Conservation (phyloP, 2,113 vertebrate species). For the Anser cygnoides region DNA sequence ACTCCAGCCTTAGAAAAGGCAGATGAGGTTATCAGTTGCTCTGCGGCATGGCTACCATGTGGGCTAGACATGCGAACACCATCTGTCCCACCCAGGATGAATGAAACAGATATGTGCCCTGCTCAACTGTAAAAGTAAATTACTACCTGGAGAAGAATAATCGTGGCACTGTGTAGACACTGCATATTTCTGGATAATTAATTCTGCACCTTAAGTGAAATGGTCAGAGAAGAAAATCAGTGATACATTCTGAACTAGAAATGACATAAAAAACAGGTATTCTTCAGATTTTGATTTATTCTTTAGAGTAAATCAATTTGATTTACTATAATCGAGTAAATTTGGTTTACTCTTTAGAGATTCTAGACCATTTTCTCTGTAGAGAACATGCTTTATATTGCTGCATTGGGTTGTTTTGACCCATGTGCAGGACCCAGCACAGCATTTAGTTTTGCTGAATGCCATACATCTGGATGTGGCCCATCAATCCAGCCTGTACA, state of each 20-base stretch:
- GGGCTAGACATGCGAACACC: not conserved
- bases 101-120: not conserved
- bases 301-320: not conserved
- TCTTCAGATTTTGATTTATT: not conserved
- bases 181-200: not conserved
- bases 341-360: not conserved
- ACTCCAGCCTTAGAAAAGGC: not conserved
- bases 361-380: not conserved
- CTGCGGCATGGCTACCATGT: not conserved
- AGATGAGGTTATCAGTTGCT: not conserved
- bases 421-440: too few species aligned
- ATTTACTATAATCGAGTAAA: too few species aligned
- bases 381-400: not conserved
- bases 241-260: not conserved
- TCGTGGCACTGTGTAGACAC: not conserved
- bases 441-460: too few species aligned
- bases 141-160: not conserved
- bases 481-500: too few species aligned
- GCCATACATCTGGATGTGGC: too few species aligned
- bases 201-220: not conserved
- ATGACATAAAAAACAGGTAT: not conserved
- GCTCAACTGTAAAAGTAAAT: not conserved
- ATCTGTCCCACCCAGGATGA: not conserved
- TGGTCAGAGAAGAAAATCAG: not conserved
- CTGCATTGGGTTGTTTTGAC: too few species aligned